phyloP scores from a whole-genome alignment of 37 sponge, comb jelly and placozoan genomes.

The Ianthella basta region DNA sequence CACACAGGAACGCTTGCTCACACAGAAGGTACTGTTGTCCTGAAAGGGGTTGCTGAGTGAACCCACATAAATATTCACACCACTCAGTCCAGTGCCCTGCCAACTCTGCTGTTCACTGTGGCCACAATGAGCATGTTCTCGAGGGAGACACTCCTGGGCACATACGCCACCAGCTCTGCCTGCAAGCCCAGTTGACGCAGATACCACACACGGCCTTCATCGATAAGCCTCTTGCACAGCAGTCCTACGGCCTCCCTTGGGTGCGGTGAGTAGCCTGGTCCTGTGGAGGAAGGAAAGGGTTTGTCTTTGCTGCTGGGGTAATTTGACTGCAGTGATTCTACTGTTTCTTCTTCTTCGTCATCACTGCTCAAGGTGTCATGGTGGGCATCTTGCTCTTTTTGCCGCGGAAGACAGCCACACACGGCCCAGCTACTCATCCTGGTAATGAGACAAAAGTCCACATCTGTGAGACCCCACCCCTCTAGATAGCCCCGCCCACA shows the following conservation, averaged over 20 bases:
- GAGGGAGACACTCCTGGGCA: constrained; percentile 61
- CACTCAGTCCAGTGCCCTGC: too few relatives aligned
- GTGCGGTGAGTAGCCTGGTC: constrained; percentile 40
- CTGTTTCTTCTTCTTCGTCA: too few relatives aligned
- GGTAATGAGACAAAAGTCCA: constrained; percentile 71
- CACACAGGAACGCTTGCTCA: too few relatives aligned
- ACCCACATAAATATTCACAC: too few relatives aligned
- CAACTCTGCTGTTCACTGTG: too few relatives aligned
- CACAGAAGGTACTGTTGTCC: too few relatives aligned
- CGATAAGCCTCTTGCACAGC: constrained; percentile 82
- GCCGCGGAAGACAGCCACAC: constrained; percentile 78
- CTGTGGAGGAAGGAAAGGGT: neutral
- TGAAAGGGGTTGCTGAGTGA: too few relatives aligned
- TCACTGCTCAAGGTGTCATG: too few relatives aligned
- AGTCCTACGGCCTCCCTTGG: constrained; percentile 74
- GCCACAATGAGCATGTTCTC: constrained; percentile 86
- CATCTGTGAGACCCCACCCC: constrained; percentile 59
- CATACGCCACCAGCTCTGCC: constrained; percentile 61
- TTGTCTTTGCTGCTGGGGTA: too few relatives aligned
- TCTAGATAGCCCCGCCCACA: constrained; percentile 63
- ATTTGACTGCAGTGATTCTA: too few relatives aligned
- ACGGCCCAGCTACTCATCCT: constrained; percentile 91
- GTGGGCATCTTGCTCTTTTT: too few relatives aligned
- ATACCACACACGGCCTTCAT: constrained; percentile 67
- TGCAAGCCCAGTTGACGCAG: constrained; percentile 60